A percentile compares a stretch with the other conserved stretches of the same genome.
Evolutionary conservation across 2,113 vertebrate genomes (phyloP).

Genomic region (Nestor notabilis): DNA sequence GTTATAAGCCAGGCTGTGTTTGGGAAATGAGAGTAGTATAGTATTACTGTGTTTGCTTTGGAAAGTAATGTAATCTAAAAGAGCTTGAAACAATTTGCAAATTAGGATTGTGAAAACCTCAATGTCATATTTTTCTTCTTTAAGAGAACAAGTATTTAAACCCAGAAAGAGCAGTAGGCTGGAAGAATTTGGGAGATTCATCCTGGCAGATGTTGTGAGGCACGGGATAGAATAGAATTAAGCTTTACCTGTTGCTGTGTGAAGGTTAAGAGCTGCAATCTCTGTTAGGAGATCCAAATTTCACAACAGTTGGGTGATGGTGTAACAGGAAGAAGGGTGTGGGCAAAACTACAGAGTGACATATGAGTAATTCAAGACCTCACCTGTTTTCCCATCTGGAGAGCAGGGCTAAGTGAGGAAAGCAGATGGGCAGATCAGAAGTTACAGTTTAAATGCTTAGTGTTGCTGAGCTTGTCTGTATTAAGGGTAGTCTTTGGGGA

Average conservation of each 20-base stretch:
- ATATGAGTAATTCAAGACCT: conserved; percentile 62
- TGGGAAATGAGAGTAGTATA: neutral
- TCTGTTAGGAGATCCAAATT: conserved; percentile 32
- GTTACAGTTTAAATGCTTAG: neutral
- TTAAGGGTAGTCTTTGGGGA: neutral
- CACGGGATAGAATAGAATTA: neutral
- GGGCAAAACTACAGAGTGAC: conserved; percentile 49
- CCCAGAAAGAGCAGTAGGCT: neutral
- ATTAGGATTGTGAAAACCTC: neutral
- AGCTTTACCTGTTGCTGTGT: neutral
- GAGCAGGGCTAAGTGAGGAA: conserved; percentile 27
- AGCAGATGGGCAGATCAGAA: conserved; percentile 50
- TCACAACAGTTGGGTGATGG: conserved; percentile 42
- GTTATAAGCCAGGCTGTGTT: neutral
- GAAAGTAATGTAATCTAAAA: neutral
- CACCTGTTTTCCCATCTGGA: conserved; percentile 61
- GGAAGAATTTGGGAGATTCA: neutral
- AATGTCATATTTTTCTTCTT: neutral
- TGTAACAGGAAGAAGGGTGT: conserved; percentile 65
- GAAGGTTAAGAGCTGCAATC: conserved; percentile 19
- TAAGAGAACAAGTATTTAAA: neutral
- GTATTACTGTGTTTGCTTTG: neutral
- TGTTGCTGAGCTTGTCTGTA: neutral
- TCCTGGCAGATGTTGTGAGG: neutral
- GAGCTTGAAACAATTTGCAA: neutral